Evolutionary conservation across 2,888 invertebrate species (phyloP), one percentile per base, ranked within the genome.

Genomic region (Dynastes grantii): DNA sequence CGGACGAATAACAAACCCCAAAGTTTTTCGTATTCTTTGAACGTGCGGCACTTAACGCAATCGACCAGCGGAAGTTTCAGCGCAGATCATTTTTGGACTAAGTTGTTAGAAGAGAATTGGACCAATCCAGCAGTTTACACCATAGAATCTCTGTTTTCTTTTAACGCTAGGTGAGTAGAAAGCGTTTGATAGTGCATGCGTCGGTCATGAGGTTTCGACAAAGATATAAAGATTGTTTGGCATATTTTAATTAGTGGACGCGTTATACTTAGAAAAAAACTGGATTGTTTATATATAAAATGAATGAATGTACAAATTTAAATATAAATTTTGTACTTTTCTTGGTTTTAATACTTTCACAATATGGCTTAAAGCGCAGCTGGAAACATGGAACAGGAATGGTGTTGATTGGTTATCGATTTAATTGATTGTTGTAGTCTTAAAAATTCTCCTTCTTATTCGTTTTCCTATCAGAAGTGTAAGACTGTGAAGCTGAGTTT

Each of bases 91-190:
- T 73, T 37, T 58, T n/a, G 22, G 27, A 58, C 6, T 29, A 29
- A 29, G 68, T 27, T 29, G 22, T 29, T 29, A 29, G 51, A 32
- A 32, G 29, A 32, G 29, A 22, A 29, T 22, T 22, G 22, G 22
- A 63, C 29, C 29, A 32, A 63, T 3, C 32, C 27, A 61, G 13
- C 11, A 0, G 11, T 8, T 32, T 37, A 32, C 32, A 32, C 32
- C 32, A 32, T 32, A 6, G 61, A 11, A 61, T 61, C 45, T 75
- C 49, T 29, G 45, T 40, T 61, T 75, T 75, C 2, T 22, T 75
- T 61, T 75, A 61, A 45, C n/a, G 32, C 22, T 29, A 63, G 73
- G 73, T 75, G 45, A 75, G 73, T 75, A 61, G 40, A 61, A 58
- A n/a, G 29, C 9, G n/a, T 68, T 68, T 13, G 9, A 27, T 29